phyloP scores from a whole-genome alignment of 2,797 vertebrate genomes.

The Brachymystax lenok region DNA sequence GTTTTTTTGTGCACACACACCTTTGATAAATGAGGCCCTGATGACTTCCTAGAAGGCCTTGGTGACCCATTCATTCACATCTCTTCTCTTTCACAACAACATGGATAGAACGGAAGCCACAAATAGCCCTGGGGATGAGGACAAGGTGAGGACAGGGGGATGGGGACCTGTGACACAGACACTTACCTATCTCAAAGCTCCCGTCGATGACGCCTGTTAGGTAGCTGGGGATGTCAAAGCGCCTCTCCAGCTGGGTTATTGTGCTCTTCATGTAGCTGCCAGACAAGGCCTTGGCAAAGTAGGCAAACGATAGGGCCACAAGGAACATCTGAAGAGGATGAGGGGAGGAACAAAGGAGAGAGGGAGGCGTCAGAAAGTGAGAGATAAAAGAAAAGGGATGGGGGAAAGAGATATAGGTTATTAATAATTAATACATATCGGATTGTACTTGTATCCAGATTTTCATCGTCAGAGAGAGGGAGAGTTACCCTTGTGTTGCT shows the following conservation, averaged over 20 bases:
- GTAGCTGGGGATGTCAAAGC: conserved; percentile 88
- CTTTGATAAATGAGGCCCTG: not conserved
- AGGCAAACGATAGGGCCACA: conserved; percentile 79
- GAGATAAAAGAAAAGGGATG: not conserved
- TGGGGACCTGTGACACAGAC: conserved; percentile 35
- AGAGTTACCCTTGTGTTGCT: not conserved
- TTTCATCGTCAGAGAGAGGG: not conserved
- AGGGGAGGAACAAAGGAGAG: not conserved
- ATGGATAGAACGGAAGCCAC: not conserved
- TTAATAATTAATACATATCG: not conserved
- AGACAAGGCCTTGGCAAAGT: conserved; percentile 80
- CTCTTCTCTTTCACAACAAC: not conserved
- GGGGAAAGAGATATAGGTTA: not conserved
- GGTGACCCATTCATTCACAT: not conserved
- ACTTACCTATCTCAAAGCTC: conserved; percentile 89
- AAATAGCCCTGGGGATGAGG: conserved; percentile 32
- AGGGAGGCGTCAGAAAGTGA: not conserved
- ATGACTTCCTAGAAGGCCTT: not conserved
- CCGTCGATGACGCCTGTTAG: conserved; percentile 84
- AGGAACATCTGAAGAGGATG: conserved; percentile 78
- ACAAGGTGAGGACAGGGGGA: conserved; percentile 18
- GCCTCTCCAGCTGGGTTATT: conserved; percentile 89
- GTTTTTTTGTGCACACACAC: no score
- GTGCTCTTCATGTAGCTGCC: conserved; percentile 87
- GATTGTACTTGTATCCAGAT: not conserved